These are phyloP conservation scores for Platichthys flesus DNA, from an alignment of 2,113 vertebrate genomes.

Conservation along the genomic window DNA sequence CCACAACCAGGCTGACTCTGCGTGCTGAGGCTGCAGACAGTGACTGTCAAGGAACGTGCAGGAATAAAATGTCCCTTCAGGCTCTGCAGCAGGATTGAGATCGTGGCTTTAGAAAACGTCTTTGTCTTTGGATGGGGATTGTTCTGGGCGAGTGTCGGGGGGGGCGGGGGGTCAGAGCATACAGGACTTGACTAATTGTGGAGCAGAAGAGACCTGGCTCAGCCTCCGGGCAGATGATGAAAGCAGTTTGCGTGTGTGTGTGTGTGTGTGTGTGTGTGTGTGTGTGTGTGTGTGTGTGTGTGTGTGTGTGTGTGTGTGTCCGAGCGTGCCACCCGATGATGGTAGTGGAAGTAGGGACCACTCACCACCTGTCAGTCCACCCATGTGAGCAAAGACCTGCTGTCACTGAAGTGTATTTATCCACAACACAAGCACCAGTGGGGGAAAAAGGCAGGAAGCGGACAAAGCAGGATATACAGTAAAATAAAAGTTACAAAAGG, in stretches of 20 bases:
- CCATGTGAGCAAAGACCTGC: slow-evolving; percentile 60
- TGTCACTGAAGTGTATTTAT: slow-evolving; percentile 38
- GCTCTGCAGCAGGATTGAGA: slow-evolving; percentile 35
- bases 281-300: no score
- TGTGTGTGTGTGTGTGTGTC: slow-evolving; percentile 23
- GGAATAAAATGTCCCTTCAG: slow-evolving; percentile 32
- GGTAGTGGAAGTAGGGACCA: slow-evolving; percentile 33
- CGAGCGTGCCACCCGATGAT: slow-evolving; percentile 31
- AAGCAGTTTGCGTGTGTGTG: slow-evolving; percentile 11
- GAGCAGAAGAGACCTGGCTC: slow-evolving; percentile 31
- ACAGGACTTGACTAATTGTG: slow-evolving; percentile 44
- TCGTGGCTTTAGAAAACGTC: slow-evolving; percentile 37
- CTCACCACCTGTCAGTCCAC: slow-evolving; percentile 52
- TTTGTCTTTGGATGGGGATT: background rate
- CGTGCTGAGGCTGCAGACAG: slow-evolving; percentile 9
- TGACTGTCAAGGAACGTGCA: background rate
- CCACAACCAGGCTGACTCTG: background rate
- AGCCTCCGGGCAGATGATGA: slow-evolving; percentile 34
- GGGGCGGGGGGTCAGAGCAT: slow-evolving; percentile 8
- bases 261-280: slow-evolving; percentile 3
- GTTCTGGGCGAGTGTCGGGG: slow-evolving; percentile 21
- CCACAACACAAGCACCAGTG: background rate
- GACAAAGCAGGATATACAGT: background rate
- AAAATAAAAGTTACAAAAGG: background rate
- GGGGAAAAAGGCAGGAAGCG: background rate